phyloP scores from a whole-genome alignment of 2,113 vertebrate genomes.

The Cryptoleucopteryx plumbea region DNA sequence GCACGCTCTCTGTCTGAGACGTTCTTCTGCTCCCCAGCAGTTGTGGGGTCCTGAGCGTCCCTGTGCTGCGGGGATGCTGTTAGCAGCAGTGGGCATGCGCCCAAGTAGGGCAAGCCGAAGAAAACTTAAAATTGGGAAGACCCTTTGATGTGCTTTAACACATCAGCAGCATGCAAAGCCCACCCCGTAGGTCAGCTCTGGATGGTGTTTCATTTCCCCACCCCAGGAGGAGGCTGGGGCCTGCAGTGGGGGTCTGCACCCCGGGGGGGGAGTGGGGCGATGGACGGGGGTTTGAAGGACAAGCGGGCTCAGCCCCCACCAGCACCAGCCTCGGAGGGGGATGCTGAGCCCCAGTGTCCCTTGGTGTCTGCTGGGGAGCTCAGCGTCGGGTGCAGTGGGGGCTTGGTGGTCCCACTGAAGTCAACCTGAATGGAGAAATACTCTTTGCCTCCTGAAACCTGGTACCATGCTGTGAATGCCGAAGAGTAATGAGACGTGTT shows the following conservation, averaged over 20 bases:
- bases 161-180: not conserved
- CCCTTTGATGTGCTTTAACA: not conserved
- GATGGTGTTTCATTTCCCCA: not conserved
- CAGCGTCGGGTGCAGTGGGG: rapidly evolving
- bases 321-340: not conserved
- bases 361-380: not conserved
- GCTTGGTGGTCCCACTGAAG: not conserved
- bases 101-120: rapidly evolving
- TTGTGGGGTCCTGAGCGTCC: rapidly evolving
- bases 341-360: not conserved
- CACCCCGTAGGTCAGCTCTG: not conserved
- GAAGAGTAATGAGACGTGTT: rapidly evolving
- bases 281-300: not conserved
- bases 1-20: rapidly evolving
- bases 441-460: not conserved
- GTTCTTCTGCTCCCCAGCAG: not conserved
- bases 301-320: not conserved
- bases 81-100: rapidly evolving
- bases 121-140: not conserved
- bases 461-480: rapidly evolving
- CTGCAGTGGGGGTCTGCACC: not conserved
- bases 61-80: not conserved
- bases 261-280: rapidly evolving
- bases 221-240: rapidly evolving
- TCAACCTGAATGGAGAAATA: rapidly evolving